These are phyloP conservation scores for Chrysotoxum bicinctum DNA, from an alignment of 2,888 invertebrate species.

Conservation along the genomic window DNA sequence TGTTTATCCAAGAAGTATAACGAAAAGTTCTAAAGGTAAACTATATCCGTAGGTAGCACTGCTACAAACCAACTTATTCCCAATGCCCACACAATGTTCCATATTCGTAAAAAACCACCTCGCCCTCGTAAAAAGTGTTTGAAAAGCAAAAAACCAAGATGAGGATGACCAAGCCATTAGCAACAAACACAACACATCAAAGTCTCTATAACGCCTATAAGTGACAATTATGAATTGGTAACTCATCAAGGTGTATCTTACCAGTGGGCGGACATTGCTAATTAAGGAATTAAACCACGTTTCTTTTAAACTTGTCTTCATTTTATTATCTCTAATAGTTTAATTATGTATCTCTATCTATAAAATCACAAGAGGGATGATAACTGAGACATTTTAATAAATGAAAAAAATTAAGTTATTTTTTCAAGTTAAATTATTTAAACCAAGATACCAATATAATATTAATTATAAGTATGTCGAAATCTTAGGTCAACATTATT, in stretches of 20 bases:
- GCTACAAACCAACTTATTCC: not conserved
- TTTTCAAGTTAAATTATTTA: not conserved
- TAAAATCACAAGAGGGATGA: no score
- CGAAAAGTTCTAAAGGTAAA: not conserved
- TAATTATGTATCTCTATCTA: not conserved
- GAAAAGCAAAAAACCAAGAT: not conserved
- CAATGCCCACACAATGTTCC: not conserved
- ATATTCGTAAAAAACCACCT: not conserved
- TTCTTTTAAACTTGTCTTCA: not conserved
- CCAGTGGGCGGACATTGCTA: not conserved
- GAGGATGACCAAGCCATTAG: conserved; percentile 6
- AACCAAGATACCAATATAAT: not conserved
- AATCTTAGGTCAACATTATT: not conserved
- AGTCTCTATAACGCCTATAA: not conserved
- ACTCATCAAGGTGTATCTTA: not conserved
- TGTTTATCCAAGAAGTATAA: not conserved
- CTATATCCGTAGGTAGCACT: not conserved
- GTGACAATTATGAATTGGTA: not conserved
- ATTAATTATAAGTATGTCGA: not conserved
- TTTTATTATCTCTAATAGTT: not conserved
- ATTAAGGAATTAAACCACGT: not conserved
- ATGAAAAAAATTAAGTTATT: not conserved
- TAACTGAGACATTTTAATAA: not conserved
- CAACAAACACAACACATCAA: not conserved
- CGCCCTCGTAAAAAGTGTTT: conserved; percentile 13